These are phyloP conservation scores for Triops longicaudatus DNA, from an alignment of 1,140 invertebrate genomes.

Conservation along the genomic window DNA sequence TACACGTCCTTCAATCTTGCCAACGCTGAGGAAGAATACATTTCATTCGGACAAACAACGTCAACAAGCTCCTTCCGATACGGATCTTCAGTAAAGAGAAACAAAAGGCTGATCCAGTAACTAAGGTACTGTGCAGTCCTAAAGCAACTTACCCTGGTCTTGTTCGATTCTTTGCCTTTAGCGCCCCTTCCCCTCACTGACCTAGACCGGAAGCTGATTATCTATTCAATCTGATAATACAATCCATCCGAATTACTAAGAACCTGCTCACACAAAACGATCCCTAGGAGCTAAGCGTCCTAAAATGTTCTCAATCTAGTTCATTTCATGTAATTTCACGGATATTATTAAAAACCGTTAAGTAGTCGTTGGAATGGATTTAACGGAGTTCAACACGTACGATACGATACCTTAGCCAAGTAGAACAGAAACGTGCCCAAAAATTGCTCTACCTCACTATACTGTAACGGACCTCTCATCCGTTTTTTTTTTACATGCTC, in stretches of 20 bases:
- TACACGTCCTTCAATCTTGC: background rate
- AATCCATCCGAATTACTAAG: background rate
- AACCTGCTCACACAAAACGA: background rate
- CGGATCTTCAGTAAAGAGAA: background rate
- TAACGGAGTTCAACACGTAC: no score
- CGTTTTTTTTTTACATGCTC: no score
- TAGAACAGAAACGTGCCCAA: no score
- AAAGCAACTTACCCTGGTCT: background rate
- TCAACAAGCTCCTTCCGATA: conserved; percentile 7
- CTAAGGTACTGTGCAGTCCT: background rate
- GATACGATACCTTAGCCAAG: no score
- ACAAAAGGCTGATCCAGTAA: background rate
- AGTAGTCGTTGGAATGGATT: no score
- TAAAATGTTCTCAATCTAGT: no score
- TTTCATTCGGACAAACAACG: background rate
- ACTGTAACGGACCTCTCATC: no score
- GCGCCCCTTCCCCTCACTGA: background rate
- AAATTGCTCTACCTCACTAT: no score
- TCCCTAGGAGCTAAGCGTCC: no score
- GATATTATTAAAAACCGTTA: no score
- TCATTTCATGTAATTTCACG: no score
- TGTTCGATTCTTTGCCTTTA: background rate
- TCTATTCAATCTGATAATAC: conserved; percentile 1
- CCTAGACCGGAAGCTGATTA: background rate
- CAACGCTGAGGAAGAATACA: background rate